Base-by-base conservation (phyloP, 2,888 invertebrate genomes). In the Ennomos fuscantarius region DNA sequence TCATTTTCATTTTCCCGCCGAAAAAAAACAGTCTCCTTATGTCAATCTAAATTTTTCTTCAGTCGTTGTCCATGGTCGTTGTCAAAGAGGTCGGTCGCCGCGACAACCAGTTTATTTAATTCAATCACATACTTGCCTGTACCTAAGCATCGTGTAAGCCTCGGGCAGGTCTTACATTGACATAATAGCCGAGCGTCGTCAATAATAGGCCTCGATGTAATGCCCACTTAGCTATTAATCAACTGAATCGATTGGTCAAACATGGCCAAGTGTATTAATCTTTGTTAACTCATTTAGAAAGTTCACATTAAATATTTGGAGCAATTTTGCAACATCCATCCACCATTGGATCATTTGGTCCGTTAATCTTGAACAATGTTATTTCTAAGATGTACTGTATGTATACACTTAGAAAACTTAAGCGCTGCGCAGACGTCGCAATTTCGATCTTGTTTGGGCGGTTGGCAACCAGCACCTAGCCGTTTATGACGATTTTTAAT, bases 241-340 rank as follows among this genome's bases (percentile, higher is more conserved):
- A 58, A 52, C 48, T 33, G 55, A 60, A 68, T 64, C 61, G 65
- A 69, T 69, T 64, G 53, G 52, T 53, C 46, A 47, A 67, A 60
- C 60, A 49, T 64, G 45, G 42, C 44, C 51, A 37, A 63, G 63
- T 47, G 46, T 55, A 65, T 68, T 60, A 68, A 72, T 74, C 65
- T 63, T 64, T 59, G 62, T 49, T 61, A 55, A 50, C 56, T 56
- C 48, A 45, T 65, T 65, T 70, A 66, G 74, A 73, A 73, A 73
- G 73, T 60, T 43, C 35, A 11, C 60, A 59, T 44, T 35, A 8
- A 42, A 44, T 54, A 56, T 53, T 48, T 55, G 24, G 44, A 50
- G 34, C 50, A 32, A 39, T 57, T 58, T 56, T 13, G 61, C 43
- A 63, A 62, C 43, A 46, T 9, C 34, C 32, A 51, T 33, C 10